Conservation (phyloP, 2,113 vertebrate species). For the Malaclemys terrapin region DNA sequence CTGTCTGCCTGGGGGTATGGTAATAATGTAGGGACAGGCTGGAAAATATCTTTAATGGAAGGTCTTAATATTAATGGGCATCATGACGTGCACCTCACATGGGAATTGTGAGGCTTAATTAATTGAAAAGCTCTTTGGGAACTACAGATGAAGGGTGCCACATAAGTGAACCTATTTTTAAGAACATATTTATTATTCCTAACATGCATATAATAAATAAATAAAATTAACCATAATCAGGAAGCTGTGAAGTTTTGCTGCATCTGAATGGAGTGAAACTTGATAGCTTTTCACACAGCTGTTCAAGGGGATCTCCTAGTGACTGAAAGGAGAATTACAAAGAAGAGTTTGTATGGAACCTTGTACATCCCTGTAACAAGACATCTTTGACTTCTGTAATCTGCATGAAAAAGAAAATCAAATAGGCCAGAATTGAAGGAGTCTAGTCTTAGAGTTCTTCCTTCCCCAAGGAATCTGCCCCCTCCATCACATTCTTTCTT, state of each 20-base stretch:
- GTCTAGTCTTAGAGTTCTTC: neutral
- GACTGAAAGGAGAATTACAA: neutral
- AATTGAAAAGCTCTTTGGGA: neutral
- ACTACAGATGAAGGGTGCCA: neutral
- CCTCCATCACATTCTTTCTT: neutral
- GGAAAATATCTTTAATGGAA: neutral
- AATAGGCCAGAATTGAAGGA: neutral
- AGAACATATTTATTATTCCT: neutral
- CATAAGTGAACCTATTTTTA: neutral
- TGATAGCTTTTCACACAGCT: neutral
- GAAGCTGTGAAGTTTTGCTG: neutral
- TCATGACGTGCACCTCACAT: neutral
- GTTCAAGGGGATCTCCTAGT: neutral
- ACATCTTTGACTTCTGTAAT: neutral
- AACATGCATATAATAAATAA: neutral
- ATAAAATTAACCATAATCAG: neutral
- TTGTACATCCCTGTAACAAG: neutral
- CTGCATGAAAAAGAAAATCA: neutral
- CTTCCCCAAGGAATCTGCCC: neutral
- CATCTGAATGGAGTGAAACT: neutral
- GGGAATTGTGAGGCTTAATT: neutral
- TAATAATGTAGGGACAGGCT: neutral
- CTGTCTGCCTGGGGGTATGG: neutral
- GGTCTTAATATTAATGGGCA: neutral
- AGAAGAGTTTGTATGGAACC: neutral